Base-by-base conservation (phyloP, 1,140 invertebrate species). In the Colletes gigas region DNA sequence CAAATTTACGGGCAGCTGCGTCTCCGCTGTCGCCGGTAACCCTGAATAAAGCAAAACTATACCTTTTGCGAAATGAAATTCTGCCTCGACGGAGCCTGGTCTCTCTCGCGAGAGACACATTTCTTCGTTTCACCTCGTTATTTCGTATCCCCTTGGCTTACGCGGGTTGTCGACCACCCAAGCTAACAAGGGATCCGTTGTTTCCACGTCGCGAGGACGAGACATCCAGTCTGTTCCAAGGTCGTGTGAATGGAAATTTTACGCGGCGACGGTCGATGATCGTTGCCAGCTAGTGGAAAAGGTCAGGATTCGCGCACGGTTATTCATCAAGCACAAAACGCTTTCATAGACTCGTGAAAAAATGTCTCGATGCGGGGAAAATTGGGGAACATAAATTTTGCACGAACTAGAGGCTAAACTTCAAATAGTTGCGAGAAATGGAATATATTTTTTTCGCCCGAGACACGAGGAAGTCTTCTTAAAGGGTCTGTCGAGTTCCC, bases 331-430 rank as follows among this genome's bases (percentile, higher is more conserved):
- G 21, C 30, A 68, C 15, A 17, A 15, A n/a, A n/a, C 60, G 60
- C 70, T 59, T 66, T 54, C n/a, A 57, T 47, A 47, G 21, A 12
- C 30, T 12, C n/a, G 47, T 66, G 57, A 68, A 52, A 69, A 44
- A 65, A 39, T 47, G 9, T 14, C n/a, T 21, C 30, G 50, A 17
- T 39, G 54, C 30, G 30, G 6, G 5, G 60, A 59, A 73, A 77
- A 85, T 85, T 86, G 80, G 69, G 83, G 85, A 83, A 67, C 68
- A 79, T 83, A 86, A 83, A 85, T 86, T 85, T 72, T 30, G 30
- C 30, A 30, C 30, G 30, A 30, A 30, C 30, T 30, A 30, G 30
- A 30, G 30, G 30, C 30, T 30, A 30, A 30, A 30, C 30, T 30
- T 30, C 30, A 30, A 30, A 30, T 30, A 30, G 30, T 30, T 30